These are phyloP conservation scores for Drosophila yooni DNA, from an alignment of 2,888 invertebrate genomes.

Conservation along the genomic window DNA sequence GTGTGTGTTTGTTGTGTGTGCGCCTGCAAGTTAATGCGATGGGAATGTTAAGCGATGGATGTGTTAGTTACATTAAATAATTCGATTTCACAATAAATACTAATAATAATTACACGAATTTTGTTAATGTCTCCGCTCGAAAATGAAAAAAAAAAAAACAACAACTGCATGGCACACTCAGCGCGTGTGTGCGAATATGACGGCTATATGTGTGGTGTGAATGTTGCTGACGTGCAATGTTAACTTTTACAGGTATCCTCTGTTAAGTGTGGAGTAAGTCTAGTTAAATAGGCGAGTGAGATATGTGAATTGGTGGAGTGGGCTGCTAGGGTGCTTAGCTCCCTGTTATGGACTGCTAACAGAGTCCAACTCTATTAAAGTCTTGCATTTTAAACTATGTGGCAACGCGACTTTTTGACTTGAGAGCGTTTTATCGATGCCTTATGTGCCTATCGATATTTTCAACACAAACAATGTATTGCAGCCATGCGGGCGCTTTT, in stretches of 20 bases:
- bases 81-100: constrained; percentile 56
- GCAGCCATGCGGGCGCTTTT: neutral
- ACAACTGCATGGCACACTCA: constrained; percentile 44
- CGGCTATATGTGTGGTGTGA: constrained; percentile 35
- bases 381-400: neutral
- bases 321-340: neutral
- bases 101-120: constrained; percentile 58
- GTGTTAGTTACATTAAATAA: constrained; percentile 5
- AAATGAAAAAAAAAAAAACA: constrained; percentile 41
- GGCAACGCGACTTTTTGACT: neutral
- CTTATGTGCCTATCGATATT: neutral
- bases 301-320: constrained; percentile 6
- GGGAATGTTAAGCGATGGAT: constrained; percentile 1
- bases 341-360: neutral
- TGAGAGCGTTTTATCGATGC: neutral
- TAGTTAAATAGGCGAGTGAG: constrained; percentile 5
- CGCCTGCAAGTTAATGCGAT: constrained; percentile 34
- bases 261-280: constrained; percentile 39
- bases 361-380: neutral
- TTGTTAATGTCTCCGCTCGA: constrained; percentile 39
- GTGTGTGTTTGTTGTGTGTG: constrained; percentile 6
- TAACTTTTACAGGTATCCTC: constrained; percentile 32
- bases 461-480: neutral
- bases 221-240: constrained; percentile 59
- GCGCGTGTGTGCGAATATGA: constrained; percentile 54